Evolutionary conservation across 2,888 invertebrate genomes (phyloP).

Genomic region (Tenthredo livida): DNA sequence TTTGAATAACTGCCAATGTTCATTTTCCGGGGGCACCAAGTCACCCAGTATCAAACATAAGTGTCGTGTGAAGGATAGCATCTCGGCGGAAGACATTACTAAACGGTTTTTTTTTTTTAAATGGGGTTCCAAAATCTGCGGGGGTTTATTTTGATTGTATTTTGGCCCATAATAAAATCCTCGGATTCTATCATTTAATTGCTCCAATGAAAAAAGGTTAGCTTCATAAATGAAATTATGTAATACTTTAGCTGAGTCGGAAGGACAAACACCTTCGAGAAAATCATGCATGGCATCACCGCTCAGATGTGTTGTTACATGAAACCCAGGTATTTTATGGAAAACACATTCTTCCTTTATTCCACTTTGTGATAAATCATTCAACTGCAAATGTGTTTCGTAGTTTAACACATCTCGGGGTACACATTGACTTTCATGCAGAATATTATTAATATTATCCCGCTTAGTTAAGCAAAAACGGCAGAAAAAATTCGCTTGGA

Average conservation of each 20-base stretch:
- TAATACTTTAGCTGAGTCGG: slow-evolving; percentile 54
- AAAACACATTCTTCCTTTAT: no score
- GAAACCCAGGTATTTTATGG: neutral
- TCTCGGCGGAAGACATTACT: neutral
- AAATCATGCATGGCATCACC: slow-evolving; percentile 58
- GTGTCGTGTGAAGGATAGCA: neutral
- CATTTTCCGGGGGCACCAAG: no score
- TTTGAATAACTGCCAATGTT: no score
- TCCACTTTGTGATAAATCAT: slow-evolving; percentile 49
- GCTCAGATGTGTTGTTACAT: slow-evolving; percentile 56
- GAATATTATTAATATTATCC: slow-evolving; percentile 52
- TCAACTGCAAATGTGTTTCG: slow-evolving; percentile 33
- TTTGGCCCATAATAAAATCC: slow-evolving; percentile 57
- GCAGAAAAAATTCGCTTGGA: slow-evolving; percentile 59
- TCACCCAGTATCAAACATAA: no score
- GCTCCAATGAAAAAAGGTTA: slow-evolving; percentile 53
- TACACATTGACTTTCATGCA: slow-evolving; percentile 56
- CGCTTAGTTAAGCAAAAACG: slow-evolving; percentile 58
- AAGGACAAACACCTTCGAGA: slow-evolving; percentile 53
- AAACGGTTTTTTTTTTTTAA: neutral
- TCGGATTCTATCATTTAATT: slow-evolving; percentile 55
- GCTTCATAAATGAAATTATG: slow-evolving; percentile 54
- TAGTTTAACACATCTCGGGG: slow-evolving; percentile 56
- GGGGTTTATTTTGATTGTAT: slow-evolving; percentile 52
- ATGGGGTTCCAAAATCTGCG: slow-evolving; percentile 24